Evolutionary conservation across 2,888 invertebrate species (phyloP), one percentile per base, ranked within the genome.

Genomic region (Chrysomela aeneicollis): DNA sequence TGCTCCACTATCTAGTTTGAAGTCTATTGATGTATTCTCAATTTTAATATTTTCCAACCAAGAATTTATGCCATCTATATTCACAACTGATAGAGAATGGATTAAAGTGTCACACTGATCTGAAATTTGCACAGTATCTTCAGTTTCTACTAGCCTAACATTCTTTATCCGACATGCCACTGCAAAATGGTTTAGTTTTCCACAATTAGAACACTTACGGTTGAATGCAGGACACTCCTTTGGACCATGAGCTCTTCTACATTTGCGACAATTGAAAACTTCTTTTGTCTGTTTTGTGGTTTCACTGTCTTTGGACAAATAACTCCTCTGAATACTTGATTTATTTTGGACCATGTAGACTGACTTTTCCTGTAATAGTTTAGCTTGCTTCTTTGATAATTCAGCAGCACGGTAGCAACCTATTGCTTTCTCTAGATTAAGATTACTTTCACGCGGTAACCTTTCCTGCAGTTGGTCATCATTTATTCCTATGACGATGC

Each of bases 391-490:
- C 12, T 51, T 59, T 18, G 35, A 50, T 12, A 50, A 15, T 37
- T 51, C 51, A 32, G 35, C 50, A 50, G 59, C 50, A n/a, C 59
- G 30, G 37, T 22, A 59, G 6, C 19, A 59, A 19, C 51, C 22
- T 35, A 59, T 51, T 18, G 37, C 19, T 21, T 59, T 35, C 12
- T 59, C 26, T 18, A 59, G 51, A 19, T 30, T 32, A 21, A 59
- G 30, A 50, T 59, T 26, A 35, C 35, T 50, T 15, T 50, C 50
- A 30, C 17, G 0, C 18, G 35, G 50, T 46, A 51, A 51, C 19
- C 59, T 37, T 37, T 19, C 49, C 18, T 32, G 51, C 2, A 32
- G 32, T 26, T 51, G 18, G 21, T 32, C 32, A 21, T 37, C 51
- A 12, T 51, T 51, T 35, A 59, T 59, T 10, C 53, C 53, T 4